Evolutionary conservation across 2,113 vertebrate genomes (phyloP), one percentile per base, ranked within the genome.

Genomic region (Oreotrochilus melanogaster): DNA sequence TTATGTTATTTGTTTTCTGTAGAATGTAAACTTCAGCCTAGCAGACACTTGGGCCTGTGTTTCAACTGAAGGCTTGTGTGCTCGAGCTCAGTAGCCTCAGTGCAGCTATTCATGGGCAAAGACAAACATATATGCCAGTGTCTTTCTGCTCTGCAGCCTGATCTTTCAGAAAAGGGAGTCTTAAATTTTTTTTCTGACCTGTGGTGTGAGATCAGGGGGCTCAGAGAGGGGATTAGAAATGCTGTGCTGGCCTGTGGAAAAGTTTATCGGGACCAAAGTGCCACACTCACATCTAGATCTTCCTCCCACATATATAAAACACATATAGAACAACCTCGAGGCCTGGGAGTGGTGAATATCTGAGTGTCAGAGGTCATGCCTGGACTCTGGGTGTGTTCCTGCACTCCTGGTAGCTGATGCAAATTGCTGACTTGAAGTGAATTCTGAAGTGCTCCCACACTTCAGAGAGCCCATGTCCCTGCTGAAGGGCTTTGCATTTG

Each of bases 11-110:
- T 60, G 76, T 78, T 81, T 91, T 75, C 73, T 64, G 53, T 71
- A 21, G 47, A 71, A 50, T 4, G 18, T 78, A 74, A 72, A 78
- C 61, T 60, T 21, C 70, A 57, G 65, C 17, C 70, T 16, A 61
- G 86, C 58, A 78, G 95, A 95, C 70, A 91, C 73, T 82, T 21
- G 6, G 42, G 67, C 56, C 56, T 86, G 72, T 93, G 82, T 95
- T 86, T 82, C 50, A 66, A 11, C 0, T 3, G n/a, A 64, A 39
- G 71, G 70, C 78, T 4, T 53, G 65, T 28, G 61, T 53, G 58
- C 66, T 76, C 0, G 0, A 58, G 64, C 73, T 66, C 2, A 0
- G 33, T 22, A n/a, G 75, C 89, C 50, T 95, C 89, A 93, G 81
- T 57, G 67, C 78, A 43, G 71, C 86, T 82, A 91, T 93, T 96